Conservation (phyloP, 2,797 vertebrate genomes). For the Amblyraja radiata region DNA sequence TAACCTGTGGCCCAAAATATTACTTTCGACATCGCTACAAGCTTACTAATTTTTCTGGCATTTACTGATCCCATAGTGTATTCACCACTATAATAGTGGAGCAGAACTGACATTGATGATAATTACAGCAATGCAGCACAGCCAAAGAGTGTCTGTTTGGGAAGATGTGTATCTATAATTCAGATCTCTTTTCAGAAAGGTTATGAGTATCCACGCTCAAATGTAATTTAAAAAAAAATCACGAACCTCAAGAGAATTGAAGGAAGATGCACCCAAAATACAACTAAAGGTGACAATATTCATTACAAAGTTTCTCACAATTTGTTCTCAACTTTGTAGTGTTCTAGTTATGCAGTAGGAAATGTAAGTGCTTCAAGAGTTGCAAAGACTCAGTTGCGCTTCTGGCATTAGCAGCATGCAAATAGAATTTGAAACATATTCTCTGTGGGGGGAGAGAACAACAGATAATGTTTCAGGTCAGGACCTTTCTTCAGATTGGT, state of each 20-base stretch:
- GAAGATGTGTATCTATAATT: slow-evolving; percentile 26
- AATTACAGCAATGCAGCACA: slow-evolving; percentile 14
- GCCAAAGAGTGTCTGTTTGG: slow-evolving; percentile 18
- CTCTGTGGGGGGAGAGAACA: no score
- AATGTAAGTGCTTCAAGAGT: background rate
- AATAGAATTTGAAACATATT: background rate
- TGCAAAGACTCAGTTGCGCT: background rate
- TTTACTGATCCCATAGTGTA: background rate
- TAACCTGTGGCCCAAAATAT: background rate
- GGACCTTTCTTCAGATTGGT: no score
- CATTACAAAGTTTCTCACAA: background rate
- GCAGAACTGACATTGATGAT: slow-evolving; percentile 22
- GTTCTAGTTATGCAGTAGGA: background rate
- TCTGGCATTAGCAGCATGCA: background rate
- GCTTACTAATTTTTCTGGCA: background rate
- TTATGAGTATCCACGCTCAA: slow-evolving; percentile 11
- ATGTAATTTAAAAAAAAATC: background rate
- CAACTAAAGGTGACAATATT: background rate
- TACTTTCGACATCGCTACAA: background rate
- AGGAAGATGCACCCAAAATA: background rate
- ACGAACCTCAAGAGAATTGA: background rate
- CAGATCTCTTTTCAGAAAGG: slow-evolving; percentile 20
- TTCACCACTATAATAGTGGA: background rate
- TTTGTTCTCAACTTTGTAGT: slow-evolving; percentile 2
- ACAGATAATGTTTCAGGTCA: no score